A percentile compares a stretch with the other conserved stretches of the same genome.
phyloP scores from a whole-genome alignment of 2,797 vertebrate genomes.

The Microctenopoma steveboyesi region DNA sequence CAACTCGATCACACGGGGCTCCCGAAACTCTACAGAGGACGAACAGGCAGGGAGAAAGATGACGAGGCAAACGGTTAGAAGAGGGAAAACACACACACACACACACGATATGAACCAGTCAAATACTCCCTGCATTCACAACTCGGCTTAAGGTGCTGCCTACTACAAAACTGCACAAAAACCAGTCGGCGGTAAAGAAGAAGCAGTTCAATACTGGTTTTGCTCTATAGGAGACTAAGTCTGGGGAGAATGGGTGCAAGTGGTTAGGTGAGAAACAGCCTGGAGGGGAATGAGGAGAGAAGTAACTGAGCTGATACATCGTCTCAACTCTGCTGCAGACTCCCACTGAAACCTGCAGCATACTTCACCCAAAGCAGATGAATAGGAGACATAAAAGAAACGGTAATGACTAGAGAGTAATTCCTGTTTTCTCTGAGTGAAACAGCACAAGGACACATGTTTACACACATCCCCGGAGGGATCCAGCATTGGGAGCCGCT shows the following conservation, averaged over 20 bases:
- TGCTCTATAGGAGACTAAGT: background rate
- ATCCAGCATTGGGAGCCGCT: background rate
- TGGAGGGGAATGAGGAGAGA: slow-evolving; percentile 3
- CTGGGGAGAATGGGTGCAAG: slow-evolving; percentile 8
- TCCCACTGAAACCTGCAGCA: slow-evolving; percentile 28
- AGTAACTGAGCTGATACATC: slow-evolving; percentile 1
- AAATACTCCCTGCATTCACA: slow-evolving; percentile 8
- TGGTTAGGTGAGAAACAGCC: slow-evolving; percentile 20
- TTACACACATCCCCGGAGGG: background rate
- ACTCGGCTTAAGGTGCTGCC: slow-evolving; percentile 13
- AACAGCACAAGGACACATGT: slow-evolving; percentile 22
- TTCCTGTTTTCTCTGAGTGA: background rate
- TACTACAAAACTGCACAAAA: background rate
- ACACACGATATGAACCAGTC: slow-evolving; percentile 1
- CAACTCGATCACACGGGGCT: slow-evolving; percentile 94
- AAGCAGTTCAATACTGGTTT: background rate
- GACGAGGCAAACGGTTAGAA: slow-evolving; percentile 21
- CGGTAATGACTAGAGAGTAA: background rate
- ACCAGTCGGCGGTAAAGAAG: background rate
- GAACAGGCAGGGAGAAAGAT: slow-evolving; percentile 6
- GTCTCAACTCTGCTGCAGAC: slow-evolving; percentile 29
- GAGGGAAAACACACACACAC: slow-evolving; percentile 1
- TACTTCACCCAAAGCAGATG: background rate
- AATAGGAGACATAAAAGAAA: background rate
- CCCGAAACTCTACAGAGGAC: slow-evolving; percentile 88